Evolutionary conservation across 2,888 invertebrate species (phyloP).

Genomic region (Catocala fraxini): DNA sequence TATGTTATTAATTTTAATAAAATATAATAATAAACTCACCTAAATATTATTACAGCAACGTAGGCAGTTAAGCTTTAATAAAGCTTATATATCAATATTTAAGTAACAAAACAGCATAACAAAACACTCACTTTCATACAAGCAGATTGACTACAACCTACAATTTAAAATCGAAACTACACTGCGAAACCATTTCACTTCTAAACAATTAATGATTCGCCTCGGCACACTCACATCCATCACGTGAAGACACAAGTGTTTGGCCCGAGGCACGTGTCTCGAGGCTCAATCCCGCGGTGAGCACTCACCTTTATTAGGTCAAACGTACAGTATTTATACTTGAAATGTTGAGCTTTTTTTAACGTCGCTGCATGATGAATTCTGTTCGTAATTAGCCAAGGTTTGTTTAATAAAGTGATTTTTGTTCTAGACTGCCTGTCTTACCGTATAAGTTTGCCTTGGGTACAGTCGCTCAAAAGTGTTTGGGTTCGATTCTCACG

Average conservation of each 20-base stretch:
- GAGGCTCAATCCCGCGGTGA: slow-evolving; percentile 10
- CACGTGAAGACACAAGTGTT: slow-evolving; percentile 19
- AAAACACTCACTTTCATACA: slow-evolving; percentile 4
- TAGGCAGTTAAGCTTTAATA: too few relatives aligned
- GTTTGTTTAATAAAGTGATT: too few relatives aligned
- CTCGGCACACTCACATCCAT: slow-evolving; percentile 17
- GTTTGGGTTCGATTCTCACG: too few relatives aligned
- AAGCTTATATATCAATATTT: too few relatives aligned
- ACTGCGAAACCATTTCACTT: background rate
- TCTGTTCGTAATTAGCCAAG: too few relatives aligned
- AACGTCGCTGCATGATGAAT: background rate
- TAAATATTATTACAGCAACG: too few relatives aligned
- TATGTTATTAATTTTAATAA: too few relatives aligned
- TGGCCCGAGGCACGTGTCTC: slow-evolving; percentile 24
- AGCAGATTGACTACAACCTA: background rate
- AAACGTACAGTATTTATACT: slow-evolving; percentile 18
- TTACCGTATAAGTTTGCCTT: too few relatives aligned
- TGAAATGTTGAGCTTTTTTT: slow-evolving; percentile 13
- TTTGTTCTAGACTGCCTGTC: too few relatives aligned
- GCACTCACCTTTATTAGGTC: slow-evolving; percentile 30
- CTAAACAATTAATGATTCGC: slow-evolving; percentile 33
- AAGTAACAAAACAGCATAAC: background rate
- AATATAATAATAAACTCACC: too few relatives aligned
- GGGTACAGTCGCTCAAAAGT: too few relatives aligned
- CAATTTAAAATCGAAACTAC: background rate